phyloP scores from a whole-genome alignment of 2,797 vertebrate genomes.

The Arctocebus calabarensis region DNA sequence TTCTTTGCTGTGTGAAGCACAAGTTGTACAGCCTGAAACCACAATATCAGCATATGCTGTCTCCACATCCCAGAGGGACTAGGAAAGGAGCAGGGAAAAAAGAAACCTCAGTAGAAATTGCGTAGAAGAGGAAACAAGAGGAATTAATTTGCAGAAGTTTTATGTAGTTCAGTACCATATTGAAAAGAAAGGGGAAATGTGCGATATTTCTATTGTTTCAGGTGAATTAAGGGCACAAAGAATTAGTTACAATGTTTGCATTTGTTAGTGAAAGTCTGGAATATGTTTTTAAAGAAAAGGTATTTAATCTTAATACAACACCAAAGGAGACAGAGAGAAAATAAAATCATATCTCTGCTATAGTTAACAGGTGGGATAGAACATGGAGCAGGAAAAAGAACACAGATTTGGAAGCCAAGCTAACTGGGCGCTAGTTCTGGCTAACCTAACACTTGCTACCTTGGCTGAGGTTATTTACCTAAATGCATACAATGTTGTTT shows the following conservation, averaged over 20 bases:
- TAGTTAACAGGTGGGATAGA: background rate
- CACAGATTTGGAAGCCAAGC: background rate
- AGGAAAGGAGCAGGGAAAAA: background rate
- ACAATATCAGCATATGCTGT: slow-evolving; percentile 44
- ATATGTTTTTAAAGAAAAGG: background rate
- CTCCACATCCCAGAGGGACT: background rate
- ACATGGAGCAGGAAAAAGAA: background rate
- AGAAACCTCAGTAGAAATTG: slow-evolving; percentile 25
- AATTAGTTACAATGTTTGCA: no score
- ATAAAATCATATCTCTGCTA: background rate
- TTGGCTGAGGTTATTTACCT: background rate
- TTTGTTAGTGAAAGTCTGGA: no score
- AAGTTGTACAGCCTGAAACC: slow-evolving; percentile 54
- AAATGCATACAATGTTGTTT: background rate
- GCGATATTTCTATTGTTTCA: background rate
- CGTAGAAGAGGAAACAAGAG: slow-evolving; percentile 41
- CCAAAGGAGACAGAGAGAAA: background rate
- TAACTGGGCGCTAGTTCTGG: background rate
- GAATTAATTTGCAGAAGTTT: slow-evolving; percentile 52
- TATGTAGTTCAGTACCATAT: slow-evolving; percentile 49
- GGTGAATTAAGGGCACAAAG: no score
- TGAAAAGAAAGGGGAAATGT: slow-evolving; percentile 43
- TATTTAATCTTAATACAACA: background rate
- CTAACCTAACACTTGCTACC: background rate
- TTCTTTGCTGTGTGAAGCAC: slow-evolving; percentile 59